A percentile compares a stretch with the other conserved stretches of the same genome.
Evolutionary conservation across 2,888 invertebrate genomes (phyloP).

Genomic region (Pristionchus exspectatus): DNA sequence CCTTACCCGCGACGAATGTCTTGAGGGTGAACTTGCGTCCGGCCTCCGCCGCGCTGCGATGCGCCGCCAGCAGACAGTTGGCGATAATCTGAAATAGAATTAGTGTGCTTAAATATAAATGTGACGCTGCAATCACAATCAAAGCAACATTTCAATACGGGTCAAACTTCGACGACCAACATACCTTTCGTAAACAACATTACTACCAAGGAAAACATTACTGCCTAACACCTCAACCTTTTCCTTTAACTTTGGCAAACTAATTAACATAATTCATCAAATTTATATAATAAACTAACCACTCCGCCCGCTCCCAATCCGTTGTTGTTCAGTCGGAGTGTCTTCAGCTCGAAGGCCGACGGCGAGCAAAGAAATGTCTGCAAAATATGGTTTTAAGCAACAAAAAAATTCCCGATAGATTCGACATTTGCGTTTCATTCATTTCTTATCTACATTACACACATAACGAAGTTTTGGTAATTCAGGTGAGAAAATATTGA

Average conservation of each 20-base stretch:
- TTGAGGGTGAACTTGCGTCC: conserved; percentile 85
- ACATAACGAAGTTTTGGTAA: no score
- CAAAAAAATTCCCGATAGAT: conserved; percentile 58
- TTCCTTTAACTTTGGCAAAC: background rate
- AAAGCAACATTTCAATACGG: background rate
- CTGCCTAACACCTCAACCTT: background rate
- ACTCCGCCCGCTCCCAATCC: conserved; percentile 94
- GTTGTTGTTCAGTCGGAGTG: conserved; percentile 89
- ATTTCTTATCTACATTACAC: background rate
- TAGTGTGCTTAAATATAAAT: background rate
- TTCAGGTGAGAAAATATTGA: no score
- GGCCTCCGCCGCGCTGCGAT: background rate
- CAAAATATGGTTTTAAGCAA: conserved; percentile 85
- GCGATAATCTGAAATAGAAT: conserved; percentile 43
- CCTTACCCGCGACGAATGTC: conserved; percentile 84
- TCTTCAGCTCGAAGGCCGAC: conserved; percentile 89
- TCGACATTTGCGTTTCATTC: background rate
- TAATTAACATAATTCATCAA: background rate
- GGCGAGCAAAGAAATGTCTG: conserved; percentile 89
- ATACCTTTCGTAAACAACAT: background rate
- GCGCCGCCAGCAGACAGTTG: conserved; percentile 20
- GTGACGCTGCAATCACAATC: background rate
- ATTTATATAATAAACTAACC: conserved; percentile 76
- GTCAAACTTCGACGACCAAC: no score
- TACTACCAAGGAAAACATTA: background rate